Evolutionary conservation across 2,113 vertebrate species (phyloP), one percentile per base, ranked within the genome.

Genomic region (Tiliqua scincoides): DNA sequence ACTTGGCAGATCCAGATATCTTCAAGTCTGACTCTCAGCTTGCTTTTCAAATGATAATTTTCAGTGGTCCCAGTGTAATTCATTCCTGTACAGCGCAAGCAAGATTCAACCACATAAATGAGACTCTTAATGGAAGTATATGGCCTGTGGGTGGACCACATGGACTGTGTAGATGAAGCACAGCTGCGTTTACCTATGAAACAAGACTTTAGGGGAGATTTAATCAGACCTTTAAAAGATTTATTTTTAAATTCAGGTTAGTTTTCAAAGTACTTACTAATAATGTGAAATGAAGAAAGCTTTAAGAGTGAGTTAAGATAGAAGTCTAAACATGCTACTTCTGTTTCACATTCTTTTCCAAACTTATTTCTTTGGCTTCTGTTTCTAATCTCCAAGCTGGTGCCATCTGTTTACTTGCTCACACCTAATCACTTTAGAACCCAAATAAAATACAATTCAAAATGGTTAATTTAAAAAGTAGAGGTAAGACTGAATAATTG

Each of bases 271-370:
- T 87, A 87, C 52, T 77, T 91, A 83, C 30, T 92, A 32, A 87
- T 92, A 88, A 84, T 74, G 43, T 72, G 76, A 65, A 83, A 74
- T 72, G 80, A 90, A 92, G 86, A 89, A 15, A 88, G 86, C 85
- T 93, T 92, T 88, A 90, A 54, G 21, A 48, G 35, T n/a, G 68
- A 87, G 79, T 91, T 90, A 90, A 86, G 88, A 86, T 88, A 88
- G 40, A 89, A 30, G 52, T 48, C 71, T 87, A 70, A 87, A 9
- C 37, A 84, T 70, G 83, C 71, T 20, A 91, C n/a, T 84, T 85
- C 85, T 83, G 85, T 0, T 0, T 76, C 83, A 75, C 89, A 86
- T 84, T 54, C 57, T 81, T 90, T 71, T 79, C 84, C 63, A 87
- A 89, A 93, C 81, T 89, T 78, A 79, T 79, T 86, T 85, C 71